These are phyloP conservation scores for Coregonus clupeaformis DNA, from an alignment of 2,113 vertebrate genomes.

Conservation along the genomic window DNA sequence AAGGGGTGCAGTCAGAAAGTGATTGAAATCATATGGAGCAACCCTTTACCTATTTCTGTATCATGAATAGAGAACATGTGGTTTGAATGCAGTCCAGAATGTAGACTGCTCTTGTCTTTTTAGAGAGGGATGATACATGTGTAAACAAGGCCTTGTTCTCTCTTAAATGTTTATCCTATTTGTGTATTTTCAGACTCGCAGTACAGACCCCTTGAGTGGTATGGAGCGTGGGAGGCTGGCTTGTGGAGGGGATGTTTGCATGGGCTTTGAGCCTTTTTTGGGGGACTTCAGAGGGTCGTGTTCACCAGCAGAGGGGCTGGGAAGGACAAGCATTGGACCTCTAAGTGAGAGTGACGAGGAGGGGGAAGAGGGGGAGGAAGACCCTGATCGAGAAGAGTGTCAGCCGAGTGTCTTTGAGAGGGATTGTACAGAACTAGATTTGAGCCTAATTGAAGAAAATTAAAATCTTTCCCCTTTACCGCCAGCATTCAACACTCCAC, in stretches of 20 bases:
- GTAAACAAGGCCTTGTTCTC: background rate
- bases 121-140: too few species aligned
- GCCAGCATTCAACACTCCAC: conserved; percentile 62
- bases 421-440: conserved; percentile 86
- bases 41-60: too few species aligned
- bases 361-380: conserved; percentile 73
- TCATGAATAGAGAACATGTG: too few species aligned
- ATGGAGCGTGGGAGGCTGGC: conserved; percentile 73
- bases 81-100: background rate
- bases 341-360: conserved; percentile 89
- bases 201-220: conserved; percentile 71
- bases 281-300: conserved; percentile 75
- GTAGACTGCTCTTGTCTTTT: background rate
- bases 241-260: conserved; percentile 69
- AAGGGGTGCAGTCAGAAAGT: too few species aligned
- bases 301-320: conserved; percentile 80
- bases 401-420: conserved; percentile 86
- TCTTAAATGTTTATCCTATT: background rate
- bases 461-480: conserved; percentile 58
- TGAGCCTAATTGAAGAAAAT: conserved; percentile 89
- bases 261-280: conserved; percentile 73
- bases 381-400: conserved; percentile 68
- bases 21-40: too few species aligned
- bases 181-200: conserved; percentile 68
- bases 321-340: conserved; percentile 81